Conservation (phyloP, 2,113 vertebrate genomes). For the Monarcha castaneiventris region DNA sequence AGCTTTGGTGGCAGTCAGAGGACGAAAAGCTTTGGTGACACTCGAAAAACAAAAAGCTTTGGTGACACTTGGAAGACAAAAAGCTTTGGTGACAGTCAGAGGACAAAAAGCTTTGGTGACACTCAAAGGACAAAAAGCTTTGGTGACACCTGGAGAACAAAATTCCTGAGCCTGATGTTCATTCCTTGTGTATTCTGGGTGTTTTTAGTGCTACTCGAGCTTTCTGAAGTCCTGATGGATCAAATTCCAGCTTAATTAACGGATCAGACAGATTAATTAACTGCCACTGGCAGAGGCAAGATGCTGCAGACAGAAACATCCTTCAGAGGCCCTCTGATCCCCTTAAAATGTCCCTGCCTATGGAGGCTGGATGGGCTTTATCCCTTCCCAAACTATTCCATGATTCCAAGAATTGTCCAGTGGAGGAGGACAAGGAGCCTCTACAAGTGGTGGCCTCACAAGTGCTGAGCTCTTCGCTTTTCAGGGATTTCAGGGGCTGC, state of each 20-base stretch:
- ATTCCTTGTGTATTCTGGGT: background rate
- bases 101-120: background rate
- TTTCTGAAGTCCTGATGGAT: background rate
- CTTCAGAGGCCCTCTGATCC: background rate
- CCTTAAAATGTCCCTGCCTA: background rate
- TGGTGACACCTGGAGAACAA: background rate
- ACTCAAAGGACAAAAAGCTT: background rate
- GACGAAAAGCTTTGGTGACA: background rate
- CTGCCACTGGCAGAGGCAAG: background rate
- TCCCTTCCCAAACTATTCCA: background rate
- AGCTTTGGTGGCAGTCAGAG: background rate
- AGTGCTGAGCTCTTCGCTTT: background rate
- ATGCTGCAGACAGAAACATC: background rate
- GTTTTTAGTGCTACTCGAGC: background rate
- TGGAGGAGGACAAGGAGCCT: background rate
- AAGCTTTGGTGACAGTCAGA: background rate
- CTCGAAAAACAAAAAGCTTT: background rate
- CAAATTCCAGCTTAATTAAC: background rate
- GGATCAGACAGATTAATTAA: background rate
- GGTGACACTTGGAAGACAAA: background rate
- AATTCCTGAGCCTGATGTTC: background rate
- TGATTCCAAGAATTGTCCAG: background rate
- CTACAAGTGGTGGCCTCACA: background rate
- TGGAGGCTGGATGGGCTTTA: background rate
- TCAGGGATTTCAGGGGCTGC: background rate